A percentile compares a stretch with the other conserved stretches of the same genome.
These are phyloP conservation scores for Tuta absoluta DNA, from an alignment of 2,888 invertebrate genomes.

Conservation along the genomic window DNA sequence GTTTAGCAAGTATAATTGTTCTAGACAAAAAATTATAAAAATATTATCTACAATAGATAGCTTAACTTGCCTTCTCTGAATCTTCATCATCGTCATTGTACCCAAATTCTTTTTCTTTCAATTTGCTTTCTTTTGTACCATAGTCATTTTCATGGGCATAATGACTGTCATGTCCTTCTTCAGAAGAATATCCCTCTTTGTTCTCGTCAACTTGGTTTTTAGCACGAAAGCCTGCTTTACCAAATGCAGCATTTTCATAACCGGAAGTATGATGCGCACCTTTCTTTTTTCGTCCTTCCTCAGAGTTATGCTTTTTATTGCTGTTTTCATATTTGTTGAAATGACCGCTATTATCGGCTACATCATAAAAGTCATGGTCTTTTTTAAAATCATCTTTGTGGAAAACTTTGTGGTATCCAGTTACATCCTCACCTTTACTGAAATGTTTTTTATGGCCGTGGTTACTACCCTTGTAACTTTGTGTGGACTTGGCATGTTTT, in stretches of 20 bases:
- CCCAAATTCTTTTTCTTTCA: conserved; percentile 71
- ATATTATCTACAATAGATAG: conserved; percentile 23
- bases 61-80: conserved; percentile 39
- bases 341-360: conserved; percentile 84
- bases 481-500: conserved; percentile 75
- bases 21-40: conserved; percentile 17
- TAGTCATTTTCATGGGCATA: conserved; percentile 79
- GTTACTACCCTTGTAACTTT: conserved; percentile 79
- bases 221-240: conserved; percentile 80
- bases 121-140: conserved; percentile 76
- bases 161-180: conserved; percentile 80
- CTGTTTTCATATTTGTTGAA: conserved; percentile 83
- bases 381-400: conserved; percentile 90
- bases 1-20: background rate
- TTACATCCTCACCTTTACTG: conserved; percentile 86
- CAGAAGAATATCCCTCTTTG: conserved; percentile 79
- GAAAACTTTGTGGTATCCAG: conserved; percentile 87
- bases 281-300: conserved; percentile 80
- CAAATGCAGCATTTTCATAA: conserved; percentile 74
- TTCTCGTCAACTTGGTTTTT: conserved; percentile 79
- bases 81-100: conserved; percentile 62
- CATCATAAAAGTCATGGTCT: conserved; percentile 88
- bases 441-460: conserved; percentile 82
- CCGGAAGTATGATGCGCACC: conserved; percentile 79
- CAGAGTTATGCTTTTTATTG: conserved; percentile 77